These are phyloP conservation scores for Ecdyonurus torrentis DNA, from an alignment of 2,888 invertebrate genomes.

Conservation along the genomic window DNA sequence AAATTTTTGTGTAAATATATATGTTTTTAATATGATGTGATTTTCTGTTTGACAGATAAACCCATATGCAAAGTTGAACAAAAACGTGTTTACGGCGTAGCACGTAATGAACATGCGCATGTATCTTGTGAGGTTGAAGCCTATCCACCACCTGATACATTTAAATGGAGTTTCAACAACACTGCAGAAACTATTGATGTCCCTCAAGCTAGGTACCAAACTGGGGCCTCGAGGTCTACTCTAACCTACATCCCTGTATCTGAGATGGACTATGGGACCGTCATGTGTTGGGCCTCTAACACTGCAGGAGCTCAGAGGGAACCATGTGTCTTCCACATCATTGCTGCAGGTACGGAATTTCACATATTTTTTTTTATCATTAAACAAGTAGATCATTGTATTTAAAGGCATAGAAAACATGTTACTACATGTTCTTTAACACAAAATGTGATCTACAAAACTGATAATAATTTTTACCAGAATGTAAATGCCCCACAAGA, in stretches of 20 bases:
- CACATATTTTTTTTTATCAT: constrained; percentile 15
- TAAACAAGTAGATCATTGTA: neutral
- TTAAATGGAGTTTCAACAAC: constrained; percentile 82
- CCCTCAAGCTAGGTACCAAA: constrained; percentile 45
- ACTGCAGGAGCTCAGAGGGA: constrained; percentile 51
- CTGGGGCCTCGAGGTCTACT: constrained; percentile 41
- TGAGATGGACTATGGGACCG: constrained; percentile 58
- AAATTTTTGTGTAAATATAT: no score
- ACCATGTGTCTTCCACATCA: constrained; percentile 56
- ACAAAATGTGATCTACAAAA: no score
- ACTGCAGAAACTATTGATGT: constrained; percentile 66
- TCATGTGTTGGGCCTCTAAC: constrained; percentile 58
- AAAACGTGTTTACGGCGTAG: constrained; percentile 67
- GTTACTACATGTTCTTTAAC: no score
- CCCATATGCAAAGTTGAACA: constrained; percentile 61
- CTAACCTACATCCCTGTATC: constrained; percentile 58
- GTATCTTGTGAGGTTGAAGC: constrained; percentile 72
- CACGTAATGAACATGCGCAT: constrained; percentile 60
- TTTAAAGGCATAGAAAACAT: no score
- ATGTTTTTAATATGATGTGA: no score
- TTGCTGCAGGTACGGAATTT: constrained; percentile 37
- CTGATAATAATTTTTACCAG: no score
- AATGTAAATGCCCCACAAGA: no score
- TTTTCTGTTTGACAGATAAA: no score
- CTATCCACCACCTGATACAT: constrained; percentile 64